Evolutionary conservation across 2,113 vertebrate genomes (phyloP), one percentile per base, ranked within the genome.

Genomic region (Anguilla rostrata): DNA sequence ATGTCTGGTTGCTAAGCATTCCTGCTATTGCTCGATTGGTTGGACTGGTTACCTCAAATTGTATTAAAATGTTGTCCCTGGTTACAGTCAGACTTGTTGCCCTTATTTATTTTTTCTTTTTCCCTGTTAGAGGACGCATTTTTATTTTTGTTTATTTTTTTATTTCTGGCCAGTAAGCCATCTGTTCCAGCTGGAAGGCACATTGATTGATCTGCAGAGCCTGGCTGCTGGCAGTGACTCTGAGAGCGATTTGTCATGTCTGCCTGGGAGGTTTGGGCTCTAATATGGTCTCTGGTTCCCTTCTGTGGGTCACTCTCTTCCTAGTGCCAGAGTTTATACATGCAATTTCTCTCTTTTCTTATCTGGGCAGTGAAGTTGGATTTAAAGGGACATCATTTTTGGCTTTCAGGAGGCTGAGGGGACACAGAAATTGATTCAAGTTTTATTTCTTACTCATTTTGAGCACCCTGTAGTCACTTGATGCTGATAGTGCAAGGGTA

Each of bases 191-290:
- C n/a, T 56, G 43, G 43, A 78, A 26, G 41, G 46, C 43, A 39
- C 46, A 78, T 39, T 79, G 49, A 85, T 57, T 18, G 85, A 79
- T 81, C 85, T 86, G 56, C 34, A 80, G 39, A 43, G 40, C 81
- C 39, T 14, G 79, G 39, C 22, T 41, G 79, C 39, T 81, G 84
- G 85, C 85, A 43, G 83, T 3, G 18, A 79, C 85, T 80, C 85
- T 86, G 78, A 78, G 26, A 86, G 53, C 0, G 43, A 86, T 80
- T 86, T 40, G 53, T 80, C 78, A 56, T 86, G 85, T 75, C 60
- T 84, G 83, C 60, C 63, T 75, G 83, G 60, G 83, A 75, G n/a
- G 57, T 29, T 46, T 26, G 83, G 40, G 63, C 63, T 63, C 63
- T 84, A 60, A 84, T 12, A 26, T 75, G 83, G 57, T 8, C 83